phyloP scores from a whole-genome alignment of 2,113 vertebrate genomes.

The Xiphophorus maculatus region DNA sequence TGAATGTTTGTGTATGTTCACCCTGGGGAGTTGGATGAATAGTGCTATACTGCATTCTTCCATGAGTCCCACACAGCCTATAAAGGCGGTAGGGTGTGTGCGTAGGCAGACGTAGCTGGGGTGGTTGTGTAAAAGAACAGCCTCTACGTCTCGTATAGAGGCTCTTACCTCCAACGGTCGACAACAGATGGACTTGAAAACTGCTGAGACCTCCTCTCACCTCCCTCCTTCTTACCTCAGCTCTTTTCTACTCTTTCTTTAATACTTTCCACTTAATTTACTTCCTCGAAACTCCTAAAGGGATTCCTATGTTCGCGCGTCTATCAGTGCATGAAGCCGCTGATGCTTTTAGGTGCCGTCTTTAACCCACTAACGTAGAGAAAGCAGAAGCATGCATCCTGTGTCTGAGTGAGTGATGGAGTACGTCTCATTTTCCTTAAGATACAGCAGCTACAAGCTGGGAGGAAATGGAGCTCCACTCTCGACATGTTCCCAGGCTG shows the following conservation, averaged over 20 bases:
- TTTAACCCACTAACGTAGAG: constrained; percentile 13
- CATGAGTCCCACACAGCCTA: not conserved
- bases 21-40: constrained; percentile 22
- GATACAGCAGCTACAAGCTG: not conserved
- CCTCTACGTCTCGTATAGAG: constrained; percentile 34
- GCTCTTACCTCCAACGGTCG: constrained; percentile 11
- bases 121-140: not conserved
- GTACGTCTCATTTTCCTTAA: constrained; percentile 18
- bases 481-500: constrained; percentile 24
- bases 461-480: constrained; percentile 35
- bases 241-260: constrained; percentile 28
- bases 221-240: constrained; percentile 46
- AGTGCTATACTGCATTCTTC: constrained; percentile 9
- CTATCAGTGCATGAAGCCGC: not conserved
- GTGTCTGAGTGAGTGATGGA: constrained; percentile 44
- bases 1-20: constrained; percentile 12
- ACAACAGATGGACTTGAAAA: constrained; percentile 1
- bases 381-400: constrained; percentile 34
- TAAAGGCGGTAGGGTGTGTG: constrained; percentile 7
- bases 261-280: constrained; percentile 15
- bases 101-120: constrained; percentile 4
- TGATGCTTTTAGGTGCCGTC: constrained; percentile 27
- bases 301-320: constrained; percentile 13
- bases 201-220: constrained; percentile 52
- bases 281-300: constrained; percentile 12